phyloP scores from a whole-genome alignment of 2,888 invertebrate species.

The Campoletis raptor region DNA sequence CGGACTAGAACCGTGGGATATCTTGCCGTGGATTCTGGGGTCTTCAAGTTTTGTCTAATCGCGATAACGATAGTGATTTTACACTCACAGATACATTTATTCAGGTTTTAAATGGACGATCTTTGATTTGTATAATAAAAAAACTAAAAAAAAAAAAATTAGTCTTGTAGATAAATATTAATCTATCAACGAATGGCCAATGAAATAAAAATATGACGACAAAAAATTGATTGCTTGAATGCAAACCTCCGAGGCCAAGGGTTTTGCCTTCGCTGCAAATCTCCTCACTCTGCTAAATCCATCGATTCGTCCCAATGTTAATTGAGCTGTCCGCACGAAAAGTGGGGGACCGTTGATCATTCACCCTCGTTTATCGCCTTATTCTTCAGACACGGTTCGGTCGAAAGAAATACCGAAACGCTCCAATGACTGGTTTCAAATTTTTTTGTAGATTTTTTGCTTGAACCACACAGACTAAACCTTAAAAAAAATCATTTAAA shows the following conservation, averaged over 20 bases:
- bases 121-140: not conserved
- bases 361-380: slow-evolving; percentile 22
- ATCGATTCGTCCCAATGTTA: slow-evolving; percentile 26
- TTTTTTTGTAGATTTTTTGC: not conserved
- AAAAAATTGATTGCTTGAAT: not conserved
- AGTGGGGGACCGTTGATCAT: slow-evolving; percentile 63
- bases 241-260: slow-evolving; percentile 80
- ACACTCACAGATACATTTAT: not conserved
- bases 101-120: not conserved
- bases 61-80: not conserved
- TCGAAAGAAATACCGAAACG: not conserved
- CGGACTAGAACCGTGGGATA: slow-evolving; percentile 53
- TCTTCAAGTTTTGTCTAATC: slow-evolving; percentile 11
- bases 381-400: not conserved
- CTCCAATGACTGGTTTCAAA: not conserved
- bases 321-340: slow-evolving; percentile 17
- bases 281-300: slow-evolving; percentile 63
- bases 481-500: not conserved
- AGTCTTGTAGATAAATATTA: not conserved
- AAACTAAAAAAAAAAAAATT: not conserved
- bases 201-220: not conserved
- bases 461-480: not conserved
- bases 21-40: slow-evolving; percentile 5
- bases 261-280: slow-evolving; percentile 74
- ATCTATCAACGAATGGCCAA: too few relatives aligned